Conservation (phyloP, 2,888 invertebrate genomes). For the Spilosoma lubricipeda region DNA sequence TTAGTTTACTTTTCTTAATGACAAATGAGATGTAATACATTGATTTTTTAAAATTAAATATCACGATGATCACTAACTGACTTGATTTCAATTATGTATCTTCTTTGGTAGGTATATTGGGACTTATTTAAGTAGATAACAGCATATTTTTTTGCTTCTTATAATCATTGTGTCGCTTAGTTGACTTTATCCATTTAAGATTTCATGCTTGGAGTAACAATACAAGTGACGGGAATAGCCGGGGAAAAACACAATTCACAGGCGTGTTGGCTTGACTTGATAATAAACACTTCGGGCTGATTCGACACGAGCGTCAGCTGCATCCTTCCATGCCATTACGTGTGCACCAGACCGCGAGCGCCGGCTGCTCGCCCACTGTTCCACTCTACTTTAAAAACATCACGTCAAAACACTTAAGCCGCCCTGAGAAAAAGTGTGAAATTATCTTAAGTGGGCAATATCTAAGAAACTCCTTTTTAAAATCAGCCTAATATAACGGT, state of each 20-base stretch:
- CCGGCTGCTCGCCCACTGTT: constrained; percentile 50
- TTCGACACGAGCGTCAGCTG: constrained; percentile 75
- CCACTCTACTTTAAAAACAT: constrained; percentile 58
- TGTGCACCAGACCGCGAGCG: constrained; percentile 57
- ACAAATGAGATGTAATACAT: neutral
- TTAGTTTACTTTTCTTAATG: no score
- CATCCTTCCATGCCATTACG: constrained; percentile 68
- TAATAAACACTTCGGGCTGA: constrained; percentile 73
- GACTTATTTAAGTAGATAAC: constrained; percentile 30
- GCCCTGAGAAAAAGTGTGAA: constrained; percentile 77
- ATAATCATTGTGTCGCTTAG: constrained; percentile 36
- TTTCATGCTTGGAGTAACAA: constrained; percentile 71
- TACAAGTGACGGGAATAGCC: constrained; percentile 60
- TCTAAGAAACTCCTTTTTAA: constrained; percentile 76
- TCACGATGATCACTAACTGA: neutral
- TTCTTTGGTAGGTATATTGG: constrained; percentile 28
- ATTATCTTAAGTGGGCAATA: constrained; percentile 82
- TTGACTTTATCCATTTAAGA: constrained; percentile 60
- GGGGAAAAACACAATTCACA: constrained; percentile 48
- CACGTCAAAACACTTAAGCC: constrained; percentile 76
- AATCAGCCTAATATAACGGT: constrained; percentile 81
- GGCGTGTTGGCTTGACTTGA: constrained; percentile 41
- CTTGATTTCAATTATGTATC: constrained; percentile 31
- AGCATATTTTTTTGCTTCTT: constrained; percentile 38
- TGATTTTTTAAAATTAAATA: neutral